Conservation (phyloP, 2,888 invertebrate genomes). For the Andrena dorsata region DNA sequence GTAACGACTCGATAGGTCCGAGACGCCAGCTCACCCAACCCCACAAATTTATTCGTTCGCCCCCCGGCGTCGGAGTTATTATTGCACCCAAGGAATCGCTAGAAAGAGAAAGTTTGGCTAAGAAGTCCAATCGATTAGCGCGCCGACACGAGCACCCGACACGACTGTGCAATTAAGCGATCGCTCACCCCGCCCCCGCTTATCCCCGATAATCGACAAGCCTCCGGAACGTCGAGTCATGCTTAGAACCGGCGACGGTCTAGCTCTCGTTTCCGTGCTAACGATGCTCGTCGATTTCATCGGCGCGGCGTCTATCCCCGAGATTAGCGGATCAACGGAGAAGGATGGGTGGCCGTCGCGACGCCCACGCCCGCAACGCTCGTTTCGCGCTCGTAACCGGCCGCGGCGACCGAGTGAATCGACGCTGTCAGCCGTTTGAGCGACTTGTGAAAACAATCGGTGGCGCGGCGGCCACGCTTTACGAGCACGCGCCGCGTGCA, state of each 20-base stretch:
- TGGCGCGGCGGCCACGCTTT: conserved; percentile 40
- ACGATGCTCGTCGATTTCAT: conserved; percentile 26
- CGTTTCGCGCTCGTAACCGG: conserved; percentile 16
- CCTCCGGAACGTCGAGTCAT: conserved; percentile 17
- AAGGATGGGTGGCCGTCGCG: not conserved
- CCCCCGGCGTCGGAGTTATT: conserved; percentile 51
- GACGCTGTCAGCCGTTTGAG: conserved; percentile 45
- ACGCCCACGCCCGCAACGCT: conserved; percentile 2
- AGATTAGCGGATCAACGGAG: not conserved
- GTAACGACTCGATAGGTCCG: conserved; percentile 22
- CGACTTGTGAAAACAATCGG: conserved; percentile 70
- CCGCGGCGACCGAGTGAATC: not conserved
- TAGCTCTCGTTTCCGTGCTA: conserved; percentile 12
- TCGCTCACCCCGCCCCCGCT: conserved; percentile 25
- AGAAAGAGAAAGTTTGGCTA: conserved; percentile 59
- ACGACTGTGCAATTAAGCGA: conserved; percentile 67
- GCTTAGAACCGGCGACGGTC: conserved; percentile 31
- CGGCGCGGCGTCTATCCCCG: not conserved
- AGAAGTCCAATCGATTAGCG: conserved; percentile 70
- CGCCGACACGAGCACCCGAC: conserved; percentile 58
- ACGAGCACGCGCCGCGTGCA: conserved; percentile 22
- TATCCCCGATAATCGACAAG: conserved; percentile 23
- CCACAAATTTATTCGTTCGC: conserved; percentile 53
- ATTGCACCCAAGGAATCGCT: conserved; percentile 53
- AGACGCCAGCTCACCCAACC: conserved; percentile 8